Percentiles rank a stretch among this genome's conserved stretches.
Conservation (phyloP, 2,113 vertebrate species). For the Sterrhoptilus dennistouni region DNA sequence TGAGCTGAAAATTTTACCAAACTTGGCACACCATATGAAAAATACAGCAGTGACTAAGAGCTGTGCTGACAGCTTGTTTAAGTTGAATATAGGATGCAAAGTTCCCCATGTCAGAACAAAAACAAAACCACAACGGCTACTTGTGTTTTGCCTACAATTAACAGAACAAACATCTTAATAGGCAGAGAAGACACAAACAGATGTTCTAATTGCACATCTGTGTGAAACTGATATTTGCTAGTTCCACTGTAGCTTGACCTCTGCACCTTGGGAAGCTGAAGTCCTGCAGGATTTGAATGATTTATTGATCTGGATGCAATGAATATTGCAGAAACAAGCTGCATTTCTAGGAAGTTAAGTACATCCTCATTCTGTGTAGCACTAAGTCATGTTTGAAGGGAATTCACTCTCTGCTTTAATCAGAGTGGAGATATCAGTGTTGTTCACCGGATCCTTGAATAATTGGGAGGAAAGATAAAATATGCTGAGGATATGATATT, state of each 20-base stretch:
- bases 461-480: neutral
- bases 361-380: conserved; percentile 37
- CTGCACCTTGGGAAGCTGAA: conserved; percentile 58
- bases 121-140: conserved; percentile 36
- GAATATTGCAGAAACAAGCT: conserved; percentile 64
- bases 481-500: neutral
- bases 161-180: conserved; percentile 71
- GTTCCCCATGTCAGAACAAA: conserved; percentile 48
- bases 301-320: conserved; percentile 70
- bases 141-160: conserved; percentile 69
- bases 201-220: conserved; percentile 72
- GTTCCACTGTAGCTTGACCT: conserved; percentile 71
- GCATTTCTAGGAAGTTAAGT: conserved; percentile 61
- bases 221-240: conserved; percentile 68
- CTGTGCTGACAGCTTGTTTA: conserved; percentile 32
- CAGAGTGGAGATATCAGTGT: neutral
- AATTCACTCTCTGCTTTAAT: neutral
- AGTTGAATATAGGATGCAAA: conserved; percentile 32
- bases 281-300: conserved; percentile 62
- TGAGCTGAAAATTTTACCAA: neutral
- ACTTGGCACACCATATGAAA: neutral
- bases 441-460: neutral
- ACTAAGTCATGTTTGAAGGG: conserved; percentile 19
- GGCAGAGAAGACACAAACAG: conserved; percentile 72
- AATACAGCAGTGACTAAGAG: neutral